Evolutionary conservation across 2,113 vertebrate species (phyloP), one percentile per base, ranked within the genome.

Genomic region (Plotosus lineatus): DNA sequence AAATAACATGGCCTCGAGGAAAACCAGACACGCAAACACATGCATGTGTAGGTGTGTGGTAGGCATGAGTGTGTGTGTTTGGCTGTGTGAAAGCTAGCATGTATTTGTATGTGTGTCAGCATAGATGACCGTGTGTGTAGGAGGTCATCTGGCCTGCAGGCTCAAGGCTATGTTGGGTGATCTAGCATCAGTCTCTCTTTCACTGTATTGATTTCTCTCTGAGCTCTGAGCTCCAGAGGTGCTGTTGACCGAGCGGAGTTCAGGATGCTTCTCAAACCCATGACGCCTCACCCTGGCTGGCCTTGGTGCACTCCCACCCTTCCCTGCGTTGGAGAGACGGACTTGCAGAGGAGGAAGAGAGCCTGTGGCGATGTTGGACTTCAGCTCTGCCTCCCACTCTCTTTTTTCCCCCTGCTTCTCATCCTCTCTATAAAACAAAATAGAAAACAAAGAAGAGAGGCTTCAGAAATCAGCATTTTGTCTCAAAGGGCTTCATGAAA

Each of bases 161-260:
- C 89, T 88, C 82, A 86, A 88, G 88, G 90, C 86, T 84, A 89
- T 87, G 85, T 80, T 87, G 88, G 89, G 53, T 89, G 89, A 89
- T 89, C 90, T 89, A 88, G 90, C 87, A 87, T 86, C 81, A 84
- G 85, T 76, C 81, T 89, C 83, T 88, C 86, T 89, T 88, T 68
- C 87, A 91, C 88, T 17, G 12, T 92, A 93, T 94, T 88, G 91
- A 93, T 94, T 92, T 92, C 89, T 91, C 88, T 87, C 84, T 88
- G 87, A 80, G 85, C 87, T 66, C 85, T 79, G 86, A 87, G 85
- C 90, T 90, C 90, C 89, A 90, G 90, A 91, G 91, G 89, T 91
- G 88, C 84, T 86, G 90, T 81, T 72, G 88, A 91, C 89, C 91
- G 84, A 88, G 81, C 88, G 90, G 90, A 89, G 81, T 81, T 84